Base-by-base conservation (phyloP, 2,888 invertebrate species). In the Meiosimyza platycephala region DNA sequence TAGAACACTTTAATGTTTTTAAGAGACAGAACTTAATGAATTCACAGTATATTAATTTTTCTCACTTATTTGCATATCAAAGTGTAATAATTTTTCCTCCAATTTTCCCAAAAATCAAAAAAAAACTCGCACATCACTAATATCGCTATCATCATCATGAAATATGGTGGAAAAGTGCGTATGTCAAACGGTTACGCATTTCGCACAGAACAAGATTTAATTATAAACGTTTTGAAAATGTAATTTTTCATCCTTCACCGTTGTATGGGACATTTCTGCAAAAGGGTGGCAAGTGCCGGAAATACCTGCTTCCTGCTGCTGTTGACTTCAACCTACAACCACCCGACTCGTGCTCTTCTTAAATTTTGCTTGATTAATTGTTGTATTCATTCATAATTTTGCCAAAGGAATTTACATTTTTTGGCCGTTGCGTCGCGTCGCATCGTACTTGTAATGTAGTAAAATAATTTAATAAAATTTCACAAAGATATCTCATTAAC, bases 401-500 rank as follows among this genome's bases (percentile, higher is more conserved):
- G 40, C 40, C 40, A 40, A 40, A 40, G 40, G 40, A 40, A 40
- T 40, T 40, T 40, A 40, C 40, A 40, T 40, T 40, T n/a, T 40
- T 40, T 40, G 6, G 9, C 40, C 40, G 9, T 9, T 40, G 40
- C 4, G n/a, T 4, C n/a, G n/a, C 52, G 5, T n/a, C 40, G 40
- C 9, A 40, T 40, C 40, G 40, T 9, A 40, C 40, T 7, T 40
- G 40, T 40, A 40, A 40, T 40, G 9, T 40, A 6, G 40, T 40
- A 40, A 40, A 33, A 40, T 66, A 52, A 51, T 65, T 65, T 51
- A 65, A 65, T 65, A 65, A 65, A 12, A 50, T 51, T 51, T 51
- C 52, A 65, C 65, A 66, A 54, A 28, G 22, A 65, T 52, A 66
- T n/a, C 54, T 66, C 54, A 66, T 66, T 66, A 52, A 66, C 33